These are phyloP conservation scores for Sminthurinus signatus DNA, from an alignment of 1,140 invertebrate genomes.

Conservation along the genomic window DNA sequence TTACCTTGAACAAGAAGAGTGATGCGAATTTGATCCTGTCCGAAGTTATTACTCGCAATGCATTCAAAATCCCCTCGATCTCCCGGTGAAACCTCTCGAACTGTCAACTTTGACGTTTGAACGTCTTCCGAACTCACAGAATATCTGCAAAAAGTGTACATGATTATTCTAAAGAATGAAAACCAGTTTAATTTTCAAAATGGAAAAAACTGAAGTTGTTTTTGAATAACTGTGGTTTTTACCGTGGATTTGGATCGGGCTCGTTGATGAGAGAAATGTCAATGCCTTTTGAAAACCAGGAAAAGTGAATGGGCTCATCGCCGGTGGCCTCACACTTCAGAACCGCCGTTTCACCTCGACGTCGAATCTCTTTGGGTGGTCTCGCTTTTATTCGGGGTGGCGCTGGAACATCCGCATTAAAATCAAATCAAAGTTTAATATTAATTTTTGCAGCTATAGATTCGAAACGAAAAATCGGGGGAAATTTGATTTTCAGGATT, in stretches of 20 bases:
- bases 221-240: background rate
- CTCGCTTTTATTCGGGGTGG: conserved; percentile 22
- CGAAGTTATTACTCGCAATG: conserved; percentile 47
- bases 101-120: conserved; percentile 23
- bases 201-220: background rate
- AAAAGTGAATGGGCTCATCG: conserved; percentile 71
- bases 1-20: conserved; percentile 51
- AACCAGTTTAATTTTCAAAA: background rate
- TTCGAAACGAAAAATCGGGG: too few relatives aligned
- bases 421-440: too few relatives aligned
- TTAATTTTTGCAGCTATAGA: too few relatives aligned
- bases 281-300: conserved; percentile 54
- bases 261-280: too few relatives aligned
- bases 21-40: conserved; percentile 49
- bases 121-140: background rate
- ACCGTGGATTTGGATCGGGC: too few relatives aligned
- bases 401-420: background rate
- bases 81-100: conserved; percentile 21
- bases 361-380: conserved; percentile 51
- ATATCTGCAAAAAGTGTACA: conserved; percentile 10
- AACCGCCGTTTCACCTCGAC: conserved; percentile 63
- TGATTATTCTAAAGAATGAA: background rate
- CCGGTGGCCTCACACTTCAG: conserved; percentile 73
- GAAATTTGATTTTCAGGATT: too few relatives aligned
- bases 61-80: conserved; percentile 35